Evolutionary conservation across 2,888 invertebrate genomes (phyloP).

Genomic region (Eristalinus sepulchralis): DNA sequence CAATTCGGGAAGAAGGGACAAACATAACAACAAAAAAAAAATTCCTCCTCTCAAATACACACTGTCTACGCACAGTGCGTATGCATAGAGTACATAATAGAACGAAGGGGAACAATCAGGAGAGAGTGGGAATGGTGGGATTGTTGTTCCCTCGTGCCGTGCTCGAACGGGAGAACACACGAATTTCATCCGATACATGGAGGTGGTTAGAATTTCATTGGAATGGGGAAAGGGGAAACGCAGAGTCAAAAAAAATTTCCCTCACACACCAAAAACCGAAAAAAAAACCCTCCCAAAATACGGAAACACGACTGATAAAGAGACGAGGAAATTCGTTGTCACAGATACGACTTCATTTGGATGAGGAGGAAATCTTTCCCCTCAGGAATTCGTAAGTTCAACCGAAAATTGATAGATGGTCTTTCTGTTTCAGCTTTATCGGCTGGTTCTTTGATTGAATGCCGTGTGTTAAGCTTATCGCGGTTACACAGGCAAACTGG

Average conservation of each 20-base stretch:
- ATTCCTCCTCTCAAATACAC: not conserved
- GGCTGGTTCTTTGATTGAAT: not conserved
- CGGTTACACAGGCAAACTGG: not conserved
- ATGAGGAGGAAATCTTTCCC: not conserved
- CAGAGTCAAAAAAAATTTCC: not conserved
- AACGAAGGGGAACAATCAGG: not conserved
- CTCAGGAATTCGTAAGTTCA: not conserved
- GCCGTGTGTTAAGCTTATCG: not conserved
- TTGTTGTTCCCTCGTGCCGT: not conserved
- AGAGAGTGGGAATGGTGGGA: not conserved
- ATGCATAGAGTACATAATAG: not conserved
- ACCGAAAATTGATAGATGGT: not conserved
- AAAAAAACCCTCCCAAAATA: not conserved
- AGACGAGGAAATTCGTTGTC: not conserved
- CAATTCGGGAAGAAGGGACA: not conserved
- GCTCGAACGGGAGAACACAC: not conserved
- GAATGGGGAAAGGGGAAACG: conserved; percentile 22
- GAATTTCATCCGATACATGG: not conserved
- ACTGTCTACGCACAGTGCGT: conserved; percentile 41
- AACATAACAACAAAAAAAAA: not conserved
- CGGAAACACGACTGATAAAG: not conserved
- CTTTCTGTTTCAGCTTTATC: not conserved
- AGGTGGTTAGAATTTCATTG: not conserved
- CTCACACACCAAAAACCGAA: not conserved
- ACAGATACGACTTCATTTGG: not conserved